phyloP scores from a whole-genome alignment of 2,797 vertebrate genomes.

The Bothrops alternatus region DNA sequence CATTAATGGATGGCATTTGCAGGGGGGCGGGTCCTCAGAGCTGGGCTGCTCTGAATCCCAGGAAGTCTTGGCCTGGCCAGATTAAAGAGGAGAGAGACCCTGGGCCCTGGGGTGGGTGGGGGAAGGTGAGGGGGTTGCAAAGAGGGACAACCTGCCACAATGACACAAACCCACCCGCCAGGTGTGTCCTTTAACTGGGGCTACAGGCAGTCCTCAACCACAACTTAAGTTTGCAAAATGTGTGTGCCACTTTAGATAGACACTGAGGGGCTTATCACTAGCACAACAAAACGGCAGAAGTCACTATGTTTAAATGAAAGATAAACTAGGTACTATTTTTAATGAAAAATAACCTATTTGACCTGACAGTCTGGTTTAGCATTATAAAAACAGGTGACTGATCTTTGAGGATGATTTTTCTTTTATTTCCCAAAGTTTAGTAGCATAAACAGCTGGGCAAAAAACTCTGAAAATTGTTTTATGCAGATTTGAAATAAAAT shows the following conservation, averaged over 20 bases:
- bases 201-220: background rate
- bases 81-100: no score
- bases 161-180: background rate
- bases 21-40: background rate
- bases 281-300: background rate
- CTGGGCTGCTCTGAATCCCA: background rate
- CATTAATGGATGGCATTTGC: conserved; percentile 60
- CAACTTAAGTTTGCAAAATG: background rate
- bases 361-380: background rate
- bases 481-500: background rate
- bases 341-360: background rate
- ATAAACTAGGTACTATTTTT: background rate
- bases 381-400: background rate
- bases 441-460: background rate
- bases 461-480: background rate
- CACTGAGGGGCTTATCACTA: background rate
- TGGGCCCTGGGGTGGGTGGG: background rate
- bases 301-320: background rate
- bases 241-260: background rate
- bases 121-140: background rate
- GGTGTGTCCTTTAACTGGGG: background rate
- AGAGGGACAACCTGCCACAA: background rate
- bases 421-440: background rate
- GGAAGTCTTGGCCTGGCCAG: background rate
- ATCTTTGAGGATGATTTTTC: background rate